Evolutionary conservation across 1,140 invertebrate genomes (phyloP), one percentile per base, ranked within the genome.

Genomic region (Trypoxylus dichotomus): DNA sequence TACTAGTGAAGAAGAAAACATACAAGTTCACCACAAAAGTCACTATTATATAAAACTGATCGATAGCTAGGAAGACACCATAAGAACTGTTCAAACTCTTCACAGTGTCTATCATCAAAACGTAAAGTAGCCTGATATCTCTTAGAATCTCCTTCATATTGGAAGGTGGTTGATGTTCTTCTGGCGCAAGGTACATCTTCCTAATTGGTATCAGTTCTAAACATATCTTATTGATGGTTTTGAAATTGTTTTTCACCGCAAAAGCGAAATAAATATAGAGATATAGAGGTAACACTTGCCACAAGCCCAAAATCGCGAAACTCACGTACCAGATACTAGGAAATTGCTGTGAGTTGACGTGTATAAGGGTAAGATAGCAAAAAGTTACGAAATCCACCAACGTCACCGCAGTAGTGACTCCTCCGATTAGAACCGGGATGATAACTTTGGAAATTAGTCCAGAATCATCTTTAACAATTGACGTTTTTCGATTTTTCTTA

Each of bases 41-140:
- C 2, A 76, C 54, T 6, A 27, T 76, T n/a, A 76, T n/a, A n/a
- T 58, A 76, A 8, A 76, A 76, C n/a, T 76, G 75, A 76, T 76
- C 75, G 2, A 76, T 60, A 1, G 75, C 75, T 3, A 76, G 19
- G n/a, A 60, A 76, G 1, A 43, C 21, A 6, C 75, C 75, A 37
- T 29, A 76, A n/a, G 25, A 54, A 29, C 27, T 32, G 24, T 47
- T 60, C 21, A 76, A 32, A 25, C 54, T 29, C 7, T 76, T 76
- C 25, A 76, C 75, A 13, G 29, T 27, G 10, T 29, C 43, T 6
- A 11, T 8, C 47, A 60, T 76, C n/a, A 76, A 58, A 27, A 58
- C 19, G 27, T 76, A 58, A 7, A 76, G 25, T 1, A 15, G 15
- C n/a, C 27, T 25, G 21, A 76, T 27, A 32, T 32, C 42, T 10